These are phyloP conservation scores for Homarus gammarus DNA, from an alignment of 2,888 invertebrate genomes.

Conservation along the genomic window DNA sequence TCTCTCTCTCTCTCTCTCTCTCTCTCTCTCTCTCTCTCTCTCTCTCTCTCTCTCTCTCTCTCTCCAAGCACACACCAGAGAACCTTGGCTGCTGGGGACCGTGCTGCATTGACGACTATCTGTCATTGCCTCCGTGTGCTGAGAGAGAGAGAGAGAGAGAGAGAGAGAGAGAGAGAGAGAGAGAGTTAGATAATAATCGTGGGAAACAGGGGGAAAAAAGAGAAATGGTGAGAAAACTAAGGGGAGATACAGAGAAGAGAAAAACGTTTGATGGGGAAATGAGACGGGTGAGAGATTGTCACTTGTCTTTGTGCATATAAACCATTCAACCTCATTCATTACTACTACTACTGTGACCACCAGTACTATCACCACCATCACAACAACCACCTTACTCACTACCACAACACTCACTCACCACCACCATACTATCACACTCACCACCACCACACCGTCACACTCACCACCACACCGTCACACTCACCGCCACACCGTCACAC, in stretches of 20 bases:
- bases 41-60: too few relatives aligned
- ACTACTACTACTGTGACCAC: background rate
- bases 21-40: too few relatives aligned
- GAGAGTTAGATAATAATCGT: constrained; percentile 13
- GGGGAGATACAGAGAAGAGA: background rate
- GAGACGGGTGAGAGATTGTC: too few relatives aligned
- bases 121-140: background rate
- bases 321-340: background rate
- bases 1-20: too few relatives aligned
- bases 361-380: background rate
- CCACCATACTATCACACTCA: background rate
- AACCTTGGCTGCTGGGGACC: too few relatives aligned
- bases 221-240: background rate
- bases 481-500: background rate
- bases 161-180: constrained; percentile 6
- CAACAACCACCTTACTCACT: too few relatives aligned
- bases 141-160: background rate
- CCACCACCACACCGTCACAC: too few relatives aligned
- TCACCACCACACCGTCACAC: background rate
- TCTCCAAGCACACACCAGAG: too few relatives aligned
- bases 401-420: too few relatives aligned
- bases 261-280: too few relatives aligned
- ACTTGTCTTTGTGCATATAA: background rate
- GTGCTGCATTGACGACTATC: too few relatives aligned
- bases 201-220: constrained; percentile 20